Evolutionary conservation across 2,888 invertebrate genomes (phyloP), one percentile per base, ranked within the genome.

Genomic region (Drosophila hamatofila): DNA sequence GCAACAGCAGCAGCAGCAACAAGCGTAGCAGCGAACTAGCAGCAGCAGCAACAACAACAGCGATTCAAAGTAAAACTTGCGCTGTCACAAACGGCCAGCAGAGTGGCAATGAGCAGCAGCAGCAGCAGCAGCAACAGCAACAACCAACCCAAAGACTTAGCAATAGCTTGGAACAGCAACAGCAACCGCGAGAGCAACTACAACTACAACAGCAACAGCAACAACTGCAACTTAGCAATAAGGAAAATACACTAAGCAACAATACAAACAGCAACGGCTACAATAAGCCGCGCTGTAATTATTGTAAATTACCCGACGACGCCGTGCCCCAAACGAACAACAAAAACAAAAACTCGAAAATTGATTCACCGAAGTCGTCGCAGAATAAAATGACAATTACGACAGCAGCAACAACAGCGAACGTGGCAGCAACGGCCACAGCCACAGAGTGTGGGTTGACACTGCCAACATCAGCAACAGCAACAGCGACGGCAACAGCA

Each of bases 61-160:
- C 75, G 46, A 76, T 64, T 73, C 73, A 77, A 82, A 85, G 69
- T 72, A 82, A 85, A 85, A 85, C 75, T 85, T 82, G 85, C 82
- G 85, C 85, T 82, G 82, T 82, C 86, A 85, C 84, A 83, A 83
- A 81, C 72, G 68, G 70, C 80, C 83, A 68, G 89, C 81, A 65
- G 69, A 85, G 84, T 78, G 89, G 85, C 84, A 87, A 83, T 83
- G 83, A 83, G 77, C 83, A 78, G 60, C 72, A 77, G 61, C 83
- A 86, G 81, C 75, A 84, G 55, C 75, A 80, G 33, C 66, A 67
- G 55, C 73, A 75, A 77, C 84, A 86, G 64, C 83, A 75, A 78
- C 84, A 86, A 81, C 80, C 79, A 87, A 91, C 83, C 91, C 91
- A 91, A 91, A 91, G 91, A 91, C 90, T 90, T 91, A 91, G 91